Evolutionary conservation across 2,888 invertebrate species (phyloP), one percentile per base, ranked within the genome.

Genomic region (Parascotia fuliginaria): DNA sequence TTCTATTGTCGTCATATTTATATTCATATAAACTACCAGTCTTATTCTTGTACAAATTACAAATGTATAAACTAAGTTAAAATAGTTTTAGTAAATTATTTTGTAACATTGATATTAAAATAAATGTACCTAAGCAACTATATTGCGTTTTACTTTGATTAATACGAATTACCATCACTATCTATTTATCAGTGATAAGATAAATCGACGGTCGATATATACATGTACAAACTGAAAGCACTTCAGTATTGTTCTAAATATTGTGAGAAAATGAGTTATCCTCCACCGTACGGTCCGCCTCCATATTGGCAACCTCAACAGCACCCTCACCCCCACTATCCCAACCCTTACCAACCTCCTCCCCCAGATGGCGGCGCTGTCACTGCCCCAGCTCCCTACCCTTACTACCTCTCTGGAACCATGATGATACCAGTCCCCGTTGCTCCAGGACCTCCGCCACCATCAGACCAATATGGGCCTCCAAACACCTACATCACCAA

Each of bases 401-500:
- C 87, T 0, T 88, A 86, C 71, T 90, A 76, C 65, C 61, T 87
- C 0, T 89, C 89, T 0, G 86, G 85, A 0, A 73, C 89, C 0
- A 74, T 89, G 63, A 90, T 90, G 88, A 63, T 89, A 0, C 88
- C 87, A 0, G 75, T 83, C 0, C 81, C 85, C 0, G 45, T 81
- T 0, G 65, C 75, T 1, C 73, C 75, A 7, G 60, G 48, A 9
- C 63, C 63, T 0, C 49, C 50, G 2, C 33, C 52, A 13, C 34
- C 50, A 9, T 11, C 43, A 19, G 14, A 42, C 14, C 38, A 43
- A 13, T 54, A 7, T 2, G 60, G 44, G 55, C 73, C 19, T 58
- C 66, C 55, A 69, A 83, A 27, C 77, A 91, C 91, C 0, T 92
- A 89, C 51, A 82, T 91, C 6, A 92, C 91, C 14, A 91, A 92